Evolutionary conservation across 2,888 invertebrate species (phyloP), one percentile per base, ranked within the genome.

Genomic region (Polymixis lichenea): DNA sequence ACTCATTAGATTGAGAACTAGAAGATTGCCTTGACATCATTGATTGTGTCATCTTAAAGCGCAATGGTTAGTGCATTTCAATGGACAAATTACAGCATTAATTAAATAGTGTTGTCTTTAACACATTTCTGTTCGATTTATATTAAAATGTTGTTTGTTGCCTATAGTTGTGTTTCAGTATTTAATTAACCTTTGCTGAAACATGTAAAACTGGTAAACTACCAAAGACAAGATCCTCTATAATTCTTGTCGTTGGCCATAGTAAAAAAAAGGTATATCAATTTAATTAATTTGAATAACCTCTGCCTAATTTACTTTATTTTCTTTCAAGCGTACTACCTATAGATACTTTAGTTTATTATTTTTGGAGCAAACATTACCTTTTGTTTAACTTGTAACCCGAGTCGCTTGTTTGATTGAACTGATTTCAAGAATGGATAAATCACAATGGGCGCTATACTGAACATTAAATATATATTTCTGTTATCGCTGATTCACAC

Each of bases 1-100:
- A 76, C 88, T 90, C 90, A 91, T 82, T 86, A 75, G 73, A 87
- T 78, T 91, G 87, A 90, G 89, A 90, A 89, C 88, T 88, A 91
- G 92, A 90, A 84, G 93, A 86, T 92, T 84, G 88, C 94, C 94
- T 94, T 94, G 94, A 93, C 94, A 94, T 88, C 87, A 87, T 93
- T 93, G 86, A 86, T 78, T 66, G 72, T 78, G 68, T 79, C 87
- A 80, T 84, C 87, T 72, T 66, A 79, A 78, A 78, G 77, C 76
- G 75, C 77, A 75, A 64, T 77, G 73, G 80, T 76, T 77, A 72
- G 25, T 61, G 51, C 72, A 80, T 82, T 82, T 85, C 77, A 85
- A 77, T 82, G 71, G 56, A 58, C 25, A 73, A 81, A 68, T 69
- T 73, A 71, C 32, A 32, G 69, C 11, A 66, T 72, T 62, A 25